phyloP scores from a whole-genome alignment of 1,140 invertebrate species.

The Drosophila simulans region DNA sequence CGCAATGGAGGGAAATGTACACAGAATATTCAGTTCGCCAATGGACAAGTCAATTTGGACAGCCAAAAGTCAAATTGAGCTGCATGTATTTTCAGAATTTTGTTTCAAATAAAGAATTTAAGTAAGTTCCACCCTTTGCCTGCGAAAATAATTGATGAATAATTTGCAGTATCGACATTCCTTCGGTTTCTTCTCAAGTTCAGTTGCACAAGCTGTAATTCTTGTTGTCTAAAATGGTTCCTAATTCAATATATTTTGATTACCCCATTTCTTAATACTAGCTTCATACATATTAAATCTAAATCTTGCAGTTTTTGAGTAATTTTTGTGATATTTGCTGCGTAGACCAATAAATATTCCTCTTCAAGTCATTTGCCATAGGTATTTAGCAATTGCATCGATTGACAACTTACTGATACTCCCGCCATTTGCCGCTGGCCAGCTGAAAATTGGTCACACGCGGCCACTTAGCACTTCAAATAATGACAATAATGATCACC shows the following conservation, averaged over 20 bases:
- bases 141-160: not conserved
- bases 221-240: too few species aligned
- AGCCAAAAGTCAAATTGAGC: not conserved
- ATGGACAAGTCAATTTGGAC: constrained; percentile 29
- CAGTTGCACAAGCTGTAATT: too few species aligned
- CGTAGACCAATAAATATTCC: not conserved
- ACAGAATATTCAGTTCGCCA: constrained; percentile 14
- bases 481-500: constrained; percentile 42
- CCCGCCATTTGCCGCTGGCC: constrained; percentile 12
- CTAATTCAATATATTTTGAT: too few species aligned
- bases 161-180: too few species aligned
- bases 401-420: not conserved
- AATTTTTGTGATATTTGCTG: not conserved
- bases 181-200: too few species aligned
- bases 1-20: constrained; percentile 20
- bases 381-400: not conserved
- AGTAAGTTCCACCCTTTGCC: not conserved
- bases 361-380: not conserved
- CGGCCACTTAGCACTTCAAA: constrained; percentile 77
- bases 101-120: not conserved
- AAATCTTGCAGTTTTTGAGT: not conserved
- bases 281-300: too few species aligned
- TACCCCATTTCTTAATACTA: too few species aligned
- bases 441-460: constrained; percentile 79
- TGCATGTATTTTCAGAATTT: not conserved